Evolutionary conservation across 2,113 vertebrate genomes (phyloP).

Genomic region (Picathartes gymnocephalus): DNA sequence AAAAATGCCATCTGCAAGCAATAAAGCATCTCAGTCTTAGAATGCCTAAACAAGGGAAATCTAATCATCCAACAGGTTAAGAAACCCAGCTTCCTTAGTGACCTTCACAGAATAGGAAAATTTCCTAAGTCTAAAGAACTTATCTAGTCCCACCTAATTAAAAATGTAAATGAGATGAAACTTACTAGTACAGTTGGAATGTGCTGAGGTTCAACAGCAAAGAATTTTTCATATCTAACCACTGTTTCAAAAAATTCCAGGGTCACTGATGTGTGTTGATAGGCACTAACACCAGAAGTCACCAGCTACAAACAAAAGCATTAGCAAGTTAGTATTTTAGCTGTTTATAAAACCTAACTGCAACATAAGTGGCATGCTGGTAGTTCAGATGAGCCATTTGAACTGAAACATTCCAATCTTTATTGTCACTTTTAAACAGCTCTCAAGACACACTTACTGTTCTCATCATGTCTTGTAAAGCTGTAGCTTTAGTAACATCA

Average conservation of each 20-base stretch:
- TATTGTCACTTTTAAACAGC: not conserved
- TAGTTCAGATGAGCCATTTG: not conserved
- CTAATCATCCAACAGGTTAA: not conserved
- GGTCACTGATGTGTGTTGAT: constrained; percentile 90
- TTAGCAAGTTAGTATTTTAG: not conserved
- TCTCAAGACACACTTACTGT: constrained; percentile 75
- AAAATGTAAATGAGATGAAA: not conserved
- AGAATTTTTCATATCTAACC: constrained; percentile 96
- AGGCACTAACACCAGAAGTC: constrained; percentile 90
- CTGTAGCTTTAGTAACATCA: constrained; percentile 88
- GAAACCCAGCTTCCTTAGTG: not conserved
- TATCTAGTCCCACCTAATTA: not conserved
- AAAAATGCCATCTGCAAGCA: constrained; percentile 92
- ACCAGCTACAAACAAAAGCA: constrained; percentile 79
- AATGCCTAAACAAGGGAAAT: not conserved
- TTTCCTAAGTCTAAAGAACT: not conserved
- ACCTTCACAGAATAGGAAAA: not conserved
- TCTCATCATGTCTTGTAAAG: constrained; percentile 97
- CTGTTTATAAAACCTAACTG: not conserved
- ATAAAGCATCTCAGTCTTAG: not conserved
- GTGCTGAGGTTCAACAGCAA: constrained; percentile 93
- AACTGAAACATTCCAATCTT: not conserved
- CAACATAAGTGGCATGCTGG: not conserved
- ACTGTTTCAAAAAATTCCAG: constrained; percentile 98
- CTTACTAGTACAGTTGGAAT: constrained; percentile 93